A percentile compares a stretch with the other conserved stretches of the same genome.
Conservation (phyloP, 2,113 vertebrate species). For the Sula dactylatra region DNA sequence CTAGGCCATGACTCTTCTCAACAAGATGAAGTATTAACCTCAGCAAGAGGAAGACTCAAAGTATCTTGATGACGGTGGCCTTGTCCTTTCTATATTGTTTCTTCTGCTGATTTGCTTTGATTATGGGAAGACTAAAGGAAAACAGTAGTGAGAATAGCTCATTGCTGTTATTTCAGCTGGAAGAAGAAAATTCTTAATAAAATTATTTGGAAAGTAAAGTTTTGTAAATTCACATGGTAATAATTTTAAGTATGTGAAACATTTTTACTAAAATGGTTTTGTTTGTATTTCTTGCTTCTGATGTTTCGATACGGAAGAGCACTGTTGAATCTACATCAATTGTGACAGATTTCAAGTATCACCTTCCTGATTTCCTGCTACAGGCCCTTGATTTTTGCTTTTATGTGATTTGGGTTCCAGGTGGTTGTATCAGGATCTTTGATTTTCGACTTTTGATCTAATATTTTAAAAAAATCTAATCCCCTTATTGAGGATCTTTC, state of each 20-base stretch:
- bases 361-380: neutral
- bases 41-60: neutral
- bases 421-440: neutral
- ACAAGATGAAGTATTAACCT: neutral
- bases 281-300: constrained; percentile 23
- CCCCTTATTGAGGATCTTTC: neutral
- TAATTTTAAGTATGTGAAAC: constrained; percentile 38
- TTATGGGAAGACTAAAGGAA: neutral
- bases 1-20: neutral
- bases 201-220: neutral
- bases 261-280: constrained; percentile 41
- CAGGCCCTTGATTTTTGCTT: neutral
- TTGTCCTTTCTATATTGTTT: neutral
- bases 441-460: neutral
- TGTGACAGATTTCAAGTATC: neutral
- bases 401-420: neutral
- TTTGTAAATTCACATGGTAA: constrained; percentile 21
- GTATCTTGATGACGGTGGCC: neutral
- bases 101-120: constrained; percentile 18
- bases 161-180: constrained; percentile 64
- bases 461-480: neutral
- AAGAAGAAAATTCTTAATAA: constrained; percentile 1
- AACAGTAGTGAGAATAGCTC: neutral
- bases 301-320: neutral
- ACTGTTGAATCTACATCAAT: neutral